Percentiles rank a stretch among this genome's conserved stretches.
These are phyloP conservation scores for Liopterus haemorrhoidalis DNA, from an alignment of 2,888 invertebrate genomes.

Conservation along the genomic window DNA sequence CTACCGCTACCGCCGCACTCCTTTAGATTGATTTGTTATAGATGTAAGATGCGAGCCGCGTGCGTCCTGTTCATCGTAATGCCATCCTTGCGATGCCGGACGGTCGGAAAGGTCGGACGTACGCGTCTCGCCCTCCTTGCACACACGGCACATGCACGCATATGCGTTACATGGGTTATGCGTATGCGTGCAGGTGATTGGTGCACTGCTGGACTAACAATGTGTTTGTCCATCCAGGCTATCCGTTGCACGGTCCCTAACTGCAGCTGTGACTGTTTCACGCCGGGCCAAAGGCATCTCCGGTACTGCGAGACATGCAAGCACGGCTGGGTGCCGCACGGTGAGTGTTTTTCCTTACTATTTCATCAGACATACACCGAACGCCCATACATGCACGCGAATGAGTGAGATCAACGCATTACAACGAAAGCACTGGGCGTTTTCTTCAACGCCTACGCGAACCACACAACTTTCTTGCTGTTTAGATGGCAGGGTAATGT, in stretches of 20 bases:
- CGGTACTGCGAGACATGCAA: conserved; percentile 65
- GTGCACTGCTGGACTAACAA: no score
- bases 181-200: not conserved
- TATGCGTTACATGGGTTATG: conserved; percentile 2
- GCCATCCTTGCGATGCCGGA: not conserved
- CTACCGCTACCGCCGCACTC: not conserved
- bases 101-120: not conserved
- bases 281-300: conserved; percentile 59
- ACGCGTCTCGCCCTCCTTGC: not conserved
- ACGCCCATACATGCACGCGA: not conserved
- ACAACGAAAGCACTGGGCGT: no score
- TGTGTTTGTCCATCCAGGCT: no score
- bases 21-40: not conserved
- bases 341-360: conserved; percentile 48
- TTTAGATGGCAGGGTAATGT: conserved; percentile 10
- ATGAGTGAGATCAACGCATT: conserved; percentile 4
- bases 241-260: conserved; percentile 61
- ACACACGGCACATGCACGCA: not conserved
- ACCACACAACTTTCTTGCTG: conserved; percentile 2
- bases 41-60: not conserved
- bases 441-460: no score
- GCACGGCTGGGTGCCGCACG: conserved; percentile 71
- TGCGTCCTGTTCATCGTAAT: not conserved
- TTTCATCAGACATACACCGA: no score
- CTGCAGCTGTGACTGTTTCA: conserved; percentile 64